phyloP scores from a whole-genome alignment of 2,113 vertebrate genomes.

The Pterocles orientalis region DNA sequence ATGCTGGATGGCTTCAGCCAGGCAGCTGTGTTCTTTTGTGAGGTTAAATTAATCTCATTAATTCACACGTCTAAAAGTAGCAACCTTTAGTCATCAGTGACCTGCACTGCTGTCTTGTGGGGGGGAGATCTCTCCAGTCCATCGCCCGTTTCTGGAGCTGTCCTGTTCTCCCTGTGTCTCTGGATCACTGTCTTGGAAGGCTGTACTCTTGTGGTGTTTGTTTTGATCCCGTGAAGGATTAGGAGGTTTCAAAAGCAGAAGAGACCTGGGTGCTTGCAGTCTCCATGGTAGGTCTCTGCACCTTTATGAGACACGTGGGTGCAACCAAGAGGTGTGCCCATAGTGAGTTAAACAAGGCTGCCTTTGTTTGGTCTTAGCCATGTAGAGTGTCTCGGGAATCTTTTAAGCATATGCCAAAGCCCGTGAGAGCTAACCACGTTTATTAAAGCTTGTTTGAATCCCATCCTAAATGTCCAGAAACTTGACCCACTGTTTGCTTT shows the following conservation, averaged over 20 bases:
- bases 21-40: neutral
- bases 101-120: neutral
- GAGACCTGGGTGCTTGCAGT: neutral
- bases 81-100: neutral
- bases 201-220: neutral
- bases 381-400: neutral
- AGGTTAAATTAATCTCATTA: constrained; percentile 19
- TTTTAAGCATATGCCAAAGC: neutral
- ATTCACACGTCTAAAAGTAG: constrained; percentile 1
- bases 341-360: neutral
- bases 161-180: neutral
- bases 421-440: neutral
- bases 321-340: neutral
- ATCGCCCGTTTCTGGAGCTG: neutral
- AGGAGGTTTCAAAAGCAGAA: neutral
- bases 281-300: neutral
- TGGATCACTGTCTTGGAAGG: neutral
- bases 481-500: neutral
- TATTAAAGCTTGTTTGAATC: neutral
- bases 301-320: neutral
- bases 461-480: neutral
- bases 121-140: neutral
- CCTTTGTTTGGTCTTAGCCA: neutral
- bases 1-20: neutral
- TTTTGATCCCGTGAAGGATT: neutral